These are phyloP conservation scores for Dendrocincla tyrannina DNA, from an alignment of 2,797 vertebrate species.

Conservation along the genomic window DNA sequence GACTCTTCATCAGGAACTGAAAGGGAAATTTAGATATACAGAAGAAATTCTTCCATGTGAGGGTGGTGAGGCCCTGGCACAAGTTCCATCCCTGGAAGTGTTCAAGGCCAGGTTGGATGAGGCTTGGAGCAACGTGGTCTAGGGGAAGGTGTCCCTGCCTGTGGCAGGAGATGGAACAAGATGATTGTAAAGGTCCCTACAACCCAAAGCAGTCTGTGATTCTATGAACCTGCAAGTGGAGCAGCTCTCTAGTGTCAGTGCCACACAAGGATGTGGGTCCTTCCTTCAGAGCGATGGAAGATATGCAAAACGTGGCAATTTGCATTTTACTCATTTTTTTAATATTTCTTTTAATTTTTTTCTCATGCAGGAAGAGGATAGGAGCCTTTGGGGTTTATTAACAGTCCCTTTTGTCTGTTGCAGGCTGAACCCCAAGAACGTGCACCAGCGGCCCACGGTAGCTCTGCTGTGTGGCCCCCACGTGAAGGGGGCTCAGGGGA, in stretches of 20 bases:
- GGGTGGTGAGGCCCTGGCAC: neutral
- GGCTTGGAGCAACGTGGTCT: rapidly evolving
- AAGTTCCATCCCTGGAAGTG: neutral
- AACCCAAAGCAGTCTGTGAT: neutral
- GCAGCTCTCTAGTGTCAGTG: neutral
- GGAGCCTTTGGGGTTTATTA: neutral
- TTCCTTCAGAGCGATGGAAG: neutral
- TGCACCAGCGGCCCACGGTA: conserved; percentile 94
- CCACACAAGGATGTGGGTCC: neutral
- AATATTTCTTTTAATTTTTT: no score
- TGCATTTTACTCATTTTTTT: neutral
- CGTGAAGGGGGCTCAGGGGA: conserved; percentile 96
- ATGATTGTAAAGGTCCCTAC: neutral
- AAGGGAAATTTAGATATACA: neutral
- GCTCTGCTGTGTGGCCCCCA: conserved; percentile 94
- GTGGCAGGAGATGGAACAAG: neutral
- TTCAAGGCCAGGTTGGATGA: rapidly evolving
- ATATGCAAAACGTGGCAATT: neutral
- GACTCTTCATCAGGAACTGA: neutral
- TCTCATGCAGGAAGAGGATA: neutral
- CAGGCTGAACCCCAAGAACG: conserved; percentile 97
- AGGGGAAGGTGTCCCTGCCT: neutral
- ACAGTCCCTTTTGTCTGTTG: neutral
- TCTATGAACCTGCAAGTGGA: neutral
- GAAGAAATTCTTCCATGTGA: neutral